Evolutionary conservation across 1,140 invertebrate genomes (phyloP).

Genomic region (Bradynema listronoti): DNA sequence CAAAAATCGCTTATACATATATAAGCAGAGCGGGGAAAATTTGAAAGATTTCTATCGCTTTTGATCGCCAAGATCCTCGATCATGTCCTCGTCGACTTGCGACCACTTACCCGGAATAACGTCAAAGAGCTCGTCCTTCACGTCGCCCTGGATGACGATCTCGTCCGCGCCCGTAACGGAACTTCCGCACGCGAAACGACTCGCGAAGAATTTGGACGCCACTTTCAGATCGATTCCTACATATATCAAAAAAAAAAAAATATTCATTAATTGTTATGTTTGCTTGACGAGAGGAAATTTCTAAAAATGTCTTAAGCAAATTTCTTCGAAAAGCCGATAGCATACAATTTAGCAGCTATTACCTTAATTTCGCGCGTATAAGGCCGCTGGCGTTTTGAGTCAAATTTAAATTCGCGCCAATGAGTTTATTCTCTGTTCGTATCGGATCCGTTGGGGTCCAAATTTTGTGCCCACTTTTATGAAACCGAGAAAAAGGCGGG

Average conservation of each 20-base stretch:
- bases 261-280: not conserved
- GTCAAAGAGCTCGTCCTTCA: conserved; percentile 91
- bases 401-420: no score
- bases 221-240: conserved; percentile 93
- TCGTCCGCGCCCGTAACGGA: conserved; percentile 94
- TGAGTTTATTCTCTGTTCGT: no score
- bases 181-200: conserved; percentile 94
- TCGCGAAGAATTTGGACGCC: conserved; percentile 93
- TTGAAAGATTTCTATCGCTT: no score
- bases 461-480: no score
- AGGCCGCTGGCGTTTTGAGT: no score
- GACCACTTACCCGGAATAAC: conserved; percentile 95
- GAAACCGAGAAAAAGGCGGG: no score
- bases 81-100: conserved; percentile 60
- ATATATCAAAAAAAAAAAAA: conserved; percentile 38
- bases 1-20: no score
- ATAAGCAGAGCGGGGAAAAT: no score
- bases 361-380: no score
- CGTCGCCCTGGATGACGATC: conserved; percentile 85
- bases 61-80: conserved; percentile 44
- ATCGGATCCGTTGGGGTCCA: no score
- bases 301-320: no score
- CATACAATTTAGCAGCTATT: not conserved
- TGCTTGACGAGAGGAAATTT: no score
- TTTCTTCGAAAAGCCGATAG: conserved; percentile 4